Base-by-base conservation (phyloP, 2,888 invertebrate genomes). In the Uloborus plumipes region DNA sequence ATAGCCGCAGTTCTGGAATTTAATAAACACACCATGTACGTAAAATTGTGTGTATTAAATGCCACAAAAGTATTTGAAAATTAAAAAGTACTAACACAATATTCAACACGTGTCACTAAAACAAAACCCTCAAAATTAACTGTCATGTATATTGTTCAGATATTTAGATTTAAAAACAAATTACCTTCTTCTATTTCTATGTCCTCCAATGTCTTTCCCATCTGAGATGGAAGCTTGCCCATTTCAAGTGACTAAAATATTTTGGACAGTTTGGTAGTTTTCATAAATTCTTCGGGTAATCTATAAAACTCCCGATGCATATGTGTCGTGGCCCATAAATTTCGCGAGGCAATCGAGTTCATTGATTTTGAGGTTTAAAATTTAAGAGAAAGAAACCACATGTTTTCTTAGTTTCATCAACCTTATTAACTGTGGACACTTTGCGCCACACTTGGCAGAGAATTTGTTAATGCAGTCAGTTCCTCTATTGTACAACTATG, bases 241-340 rank as follows among this genome's bases (percentile, higher is more conserved):
- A 39, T 31, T 26, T 62, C 62, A 16, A 62, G 16, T 6, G 18
- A 26, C 7, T 39, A 4, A 15, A 62, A 62, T 4, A 62, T 15
- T 31, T 62, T 62, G 15, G 26, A 26, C 2, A 62, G 62, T 20
- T 62, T 62, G 1, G 62, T 39, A 2, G 16, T n/a, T 31, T 62
- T 6, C 14, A 31, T 15, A 15, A 62, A 15, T 31, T 26, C 1
- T 39, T 31, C 62, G 7, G 62, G 62, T 31, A 62, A 3, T 62
- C 62, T 62, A 39, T 62, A 62, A 31, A n/a, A 62, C 15, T 62
- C n/a, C 31, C 14, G 7, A 39, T 62, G 62, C 3, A 62, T 31
- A 6, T 31, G 39, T 62, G 39, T 62, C 62, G 62, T 62, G 31
- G 13, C 31, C 62, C 62, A 62, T 62, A n/a, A 62, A 62, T 62